Conservation (phyloP, 2,888 invertebrate species). For the Kryphioiulus occultus region DNA sequence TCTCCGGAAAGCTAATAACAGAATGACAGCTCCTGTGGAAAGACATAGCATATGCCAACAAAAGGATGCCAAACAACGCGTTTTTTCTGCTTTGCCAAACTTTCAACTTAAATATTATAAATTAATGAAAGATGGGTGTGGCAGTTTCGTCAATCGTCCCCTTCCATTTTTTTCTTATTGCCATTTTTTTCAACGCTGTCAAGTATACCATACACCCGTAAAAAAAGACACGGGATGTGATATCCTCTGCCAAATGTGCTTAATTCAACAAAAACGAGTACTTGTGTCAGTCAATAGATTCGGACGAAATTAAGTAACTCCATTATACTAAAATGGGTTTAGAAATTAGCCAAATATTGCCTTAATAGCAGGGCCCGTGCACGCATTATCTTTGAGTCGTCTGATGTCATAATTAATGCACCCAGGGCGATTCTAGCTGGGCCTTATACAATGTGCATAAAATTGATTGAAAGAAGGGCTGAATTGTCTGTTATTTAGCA, state of each 20-base stretch:
- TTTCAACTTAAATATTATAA: constrained; percentile 23
- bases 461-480: neutral
- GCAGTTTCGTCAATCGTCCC: neutral
- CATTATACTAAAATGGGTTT: neutral
- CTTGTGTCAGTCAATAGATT: constrained; percentile 23
- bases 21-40: neutral
- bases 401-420: neutral
- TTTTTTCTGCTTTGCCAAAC: neutral
- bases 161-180: neutral
- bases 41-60: neutral
- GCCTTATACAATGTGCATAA: neutral
- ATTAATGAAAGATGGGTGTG: constrained; percentile 23
- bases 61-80: neutral
- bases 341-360: constrained; percentile 17
- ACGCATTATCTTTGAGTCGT: neutral
- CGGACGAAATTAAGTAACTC: constrained; percentile 23
- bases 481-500: no score
- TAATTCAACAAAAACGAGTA: constrained; percentile 23
- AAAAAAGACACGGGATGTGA: constrained; percentile 7
- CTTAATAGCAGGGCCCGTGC: neutral
- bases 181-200: neutral
- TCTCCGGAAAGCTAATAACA: neutral
- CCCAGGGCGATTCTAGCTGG: neutral
- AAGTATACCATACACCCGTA: neutral
- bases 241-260: constrained; percentile 17